These are phyloP conservation scores for Tenebrosternarchus preto DNA, from an alignment of 2,113 vertebrate genomes.

Conservation along the genomic window DNA sequence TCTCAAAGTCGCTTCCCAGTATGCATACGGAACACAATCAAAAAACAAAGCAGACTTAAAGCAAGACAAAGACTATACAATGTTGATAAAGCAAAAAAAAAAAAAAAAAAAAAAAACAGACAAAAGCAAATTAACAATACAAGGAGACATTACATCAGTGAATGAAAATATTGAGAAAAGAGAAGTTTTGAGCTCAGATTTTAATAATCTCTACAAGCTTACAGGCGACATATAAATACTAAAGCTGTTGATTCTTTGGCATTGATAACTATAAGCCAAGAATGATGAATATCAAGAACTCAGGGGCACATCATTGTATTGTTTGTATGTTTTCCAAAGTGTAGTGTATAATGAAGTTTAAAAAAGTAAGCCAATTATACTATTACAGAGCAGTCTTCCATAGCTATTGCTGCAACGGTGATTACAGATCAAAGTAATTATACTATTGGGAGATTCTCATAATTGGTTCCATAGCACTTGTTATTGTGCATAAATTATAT, in stretches of 20 bases:
- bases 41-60: too few relatives aligned
- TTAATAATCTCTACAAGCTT: conserved; percentile 21
- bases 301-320: background rate
- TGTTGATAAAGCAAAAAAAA: too few relatives aligned
- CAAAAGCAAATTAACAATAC: too few relatives aligned
- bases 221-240: conserved; percentile 27
- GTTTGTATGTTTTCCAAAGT: conserved; percentile 6
- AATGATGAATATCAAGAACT: background rate
- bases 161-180: too few relatives aligned
- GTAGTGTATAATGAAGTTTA: conserved; percentile 35
- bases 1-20: too few relatives aligned
- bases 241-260: conserved; percentile 41
- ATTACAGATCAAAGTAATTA: conserved; percentile 77
- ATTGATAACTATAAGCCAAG: conserved; percentile 28
- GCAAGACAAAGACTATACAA: too few relatives aligned
- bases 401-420: conserved; percentile 61
- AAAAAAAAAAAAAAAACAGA: too few relatives aligned
- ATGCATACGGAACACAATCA: too few relatives aligned
- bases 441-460: conserved; percentile 67
- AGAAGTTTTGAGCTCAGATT: too few relatives aligned
- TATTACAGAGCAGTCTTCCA: conserved; percentile 62
- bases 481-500: conserved; percentile 59
- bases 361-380: conserved; percentile 56
- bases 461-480: conserved; percentile 72
- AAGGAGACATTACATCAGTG: too few relatives aligned